Conservation (phyloP, 2,888 invertebrate genomes). For the Malachius bipustulatus region DNA sequence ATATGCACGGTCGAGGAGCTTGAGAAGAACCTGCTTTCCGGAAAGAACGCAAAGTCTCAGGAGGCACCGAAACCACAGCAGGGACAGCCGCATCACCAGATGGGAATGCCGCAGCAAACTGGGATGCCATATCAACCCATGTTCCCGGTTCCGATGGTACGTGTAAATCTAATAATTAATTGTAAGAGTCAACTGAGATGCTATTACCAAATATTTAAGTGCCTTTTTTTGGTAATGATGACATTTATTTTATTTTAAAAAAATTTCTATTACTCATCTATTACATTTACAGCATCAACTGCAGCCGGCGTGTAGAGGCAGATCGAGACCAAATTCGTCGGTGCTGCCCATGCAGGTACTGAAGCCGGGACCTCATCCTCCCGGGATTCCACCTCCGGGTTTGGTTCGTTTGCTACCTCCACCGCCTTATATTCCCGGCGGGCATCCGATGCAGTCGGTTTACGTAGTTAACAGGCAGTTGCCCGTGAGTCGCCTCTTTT, state of each 20-base stretch:
- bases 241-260: constrained; percentile 12
- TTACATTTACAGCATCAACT: constrained; percentile 4
- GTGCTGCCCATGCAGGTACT: too few relatives aligned
- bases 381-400: constrained; percentile 25
- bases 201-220: neutral
- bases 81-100: constrained; percentile 19
- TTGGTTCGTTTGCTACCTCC: constrained; percentile 25
- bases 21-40: constrained; percentile 55
- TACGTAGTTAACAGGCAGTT: neutral
- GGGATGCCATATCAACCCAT: constrained; percentile 20
- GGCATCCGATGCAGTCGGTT: constrained; percentile 13
- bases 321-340: neutral
- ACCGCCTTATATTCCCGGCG: constrained; percentile 22
- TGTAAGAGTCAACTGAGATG: neutral
- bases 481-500: neutral
- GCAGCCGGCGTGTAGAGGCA: constrained; percentile 6
- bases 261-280: too few relatives aligned
- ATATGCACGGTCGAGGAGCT: constrained; percentile 63
- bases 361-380: constrained; percentile 13
- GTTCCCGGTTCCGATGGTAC: constrained; percentile 22
- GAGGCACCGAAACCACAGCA: constrained; percentile 21
- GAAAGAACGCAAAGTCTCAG: constrained; percentile 40
- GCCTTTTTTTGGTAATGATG: neutral
- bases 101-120: constrained; percentile 5
- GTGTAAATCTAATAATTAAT: constrained; percentile 1